These are phyloP conservation scores for Euwallacea fornicatus DNA, from an alignment of 1,140 invertebrate genomes.

Conservation along the genomic window DNA sequence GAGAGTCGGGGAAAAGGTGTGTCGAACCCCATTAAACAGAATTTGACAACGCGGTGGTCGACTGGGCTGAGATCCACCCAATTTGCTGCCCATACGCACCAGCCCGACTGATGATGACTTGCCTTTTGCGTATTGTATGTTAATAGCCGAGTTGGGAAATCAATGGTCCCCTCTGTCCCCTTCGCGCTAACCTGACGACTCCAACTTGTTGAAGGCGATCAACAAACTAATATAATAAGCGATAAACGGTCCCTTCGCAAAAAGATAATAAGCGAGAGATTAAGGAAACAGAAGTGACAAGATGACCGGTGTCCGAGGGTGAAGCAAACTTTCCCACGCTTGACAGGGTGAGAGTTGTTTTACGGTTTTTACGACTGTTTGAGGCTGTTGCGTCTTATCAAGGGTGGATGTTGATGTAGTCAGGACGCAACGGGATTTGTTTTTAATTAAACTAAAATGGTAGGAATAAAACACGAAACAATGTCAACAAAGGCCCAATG, in stretches of 20 bases:
- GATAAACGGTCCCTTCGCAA: constrained; percentile 5
- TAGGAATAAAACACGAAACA: no score
- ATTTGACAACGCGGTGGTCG: constrained; percentile 26
- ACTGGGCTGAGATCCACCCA: constrained; percentile 14
- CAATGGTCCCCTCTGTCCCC: not conserved
- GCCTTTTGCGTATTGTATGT: constrained; percentile 4
- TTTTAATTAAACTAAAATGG: no score
- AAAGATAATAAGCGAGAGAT: constrained; percentile 23
- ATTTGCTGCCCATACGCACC: constrained; percentile 16
- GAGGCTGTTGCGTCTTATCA: not conserved
- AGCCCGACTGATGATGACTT: not conserved
- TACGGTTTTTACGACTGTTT: constrained; percentile 19
- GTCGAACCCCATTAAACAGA: constrained; percentile 27
- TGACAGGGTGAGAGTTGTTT: constrained; percentile 21
- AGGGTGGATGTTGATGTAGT: no score
- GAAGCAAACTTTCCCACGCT: constrained; percentile 21
- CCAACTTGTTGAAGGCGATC: not conserved
- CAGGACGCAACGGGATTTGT: no score
- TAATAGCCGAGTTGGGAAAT: not conserved
- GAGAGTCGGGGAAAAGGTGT: constrained; percentile 26
- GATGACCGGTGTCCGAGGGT: constrained; percentile 27
- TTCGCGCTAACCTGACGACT: not conserved
- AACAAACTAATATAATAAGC: constrained; percentile 10
- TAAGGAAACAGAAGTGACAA: constrained; percentile 28
- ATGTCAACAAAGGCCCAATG: constrained; percentile 28